Evolutionary conservation across 2,888 invertebrate genomes (phyloP), one percentile per base, ranked within the genome.

Genomic region (Homarus gammarus): DNA sequence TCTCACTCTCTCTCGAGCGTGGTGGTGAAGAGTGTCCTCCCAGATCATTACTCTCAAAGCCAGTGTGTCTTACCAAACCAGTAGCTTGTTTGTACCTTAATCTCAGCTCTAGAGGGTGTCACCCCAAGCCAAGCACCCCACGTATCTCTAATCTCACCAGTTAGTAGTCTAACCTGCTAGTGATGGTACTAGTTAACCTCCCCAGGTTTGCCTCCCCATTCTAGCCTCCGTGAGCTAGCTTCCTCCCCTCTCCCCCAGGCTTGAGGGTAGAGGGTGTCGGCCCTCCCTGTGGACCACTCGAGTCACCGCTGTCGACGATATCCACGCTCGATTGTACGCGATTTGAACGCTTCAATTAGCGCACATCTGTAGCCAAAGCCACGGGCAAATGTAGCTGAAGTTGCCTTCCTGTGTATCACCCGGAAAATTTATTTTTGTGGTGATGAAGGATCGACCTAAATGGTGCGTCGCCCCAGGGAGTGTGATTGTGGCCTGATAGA

Each of bases 321-420:
- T 75, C 40, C 40, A 61, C 84, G 84, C 75, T 84, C 84, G 75
- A 84, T 75, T 84, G 84, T 84, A 27, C 75, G 33, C 75, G 84
- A 84, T 84, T 84, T 61, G n/a, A 36, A 33, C 84, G 84, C 84
- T 75, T 84, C 84, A 84, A 75, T 84, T 84, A 84, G 84, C 78
- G 49, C 85, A 78, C 85, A 86, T 78, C 85, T 86, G 85, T 78
- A 78, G 77, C 38, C 85, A 68, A 78, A 86, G 56, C n/a, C 85
- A 68, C 44, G 78, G 31, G 61, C 64, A 61, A 81, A 77, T 86
- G 85, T 77, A 68, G 70, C 77, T 64, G 27, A 49, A 82, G 82
- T 64, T 68, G 82, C 44, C 70, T 70, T 38, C 44, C 31, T 33
- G 68, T 40, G 82, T 38, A 44, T 40, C 31, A 49, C 1, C 49